phyloP scores from a whole-genome alignment of 2,888 invertebrate genomes.

The Drosophila nr. fundita region DNA sequence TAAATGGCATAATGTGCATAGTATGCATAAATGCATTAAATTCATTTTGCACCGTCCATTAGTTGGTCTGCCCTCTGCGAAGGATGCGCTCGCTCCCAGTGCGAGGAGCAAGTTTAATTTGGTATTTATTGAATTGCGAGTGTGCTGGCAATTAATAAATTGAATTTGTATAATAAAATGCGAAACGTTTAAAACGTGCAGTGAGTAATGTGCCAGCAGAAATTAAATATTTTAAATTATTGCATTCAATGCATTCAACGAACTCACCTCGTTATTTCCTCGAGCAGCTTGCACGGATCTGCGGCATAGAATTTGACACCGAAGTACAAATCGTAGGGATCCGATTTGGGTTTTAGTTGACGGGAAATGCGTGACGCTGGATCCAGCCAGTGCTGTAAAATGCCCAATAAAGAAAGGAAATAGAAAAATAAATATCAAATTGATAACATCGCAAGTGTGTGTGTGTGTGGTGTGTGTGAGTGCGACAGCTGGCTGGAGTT shows the following conservation, averaged over 20 bases:
- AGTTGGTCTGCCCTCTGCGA: conserved; percentile 51
- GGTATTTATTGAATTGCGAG: conserved; percentile 63
- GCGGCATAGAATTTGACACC: conserved; percentile 99
- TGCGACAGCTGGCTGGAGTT: conserved; percentile 28
- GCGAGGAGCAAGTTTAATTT: conserved; percentile 58
- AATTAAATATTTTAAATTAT: conserved; percentile 7
- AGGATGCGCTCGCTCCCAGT: conserved; percentile 7
- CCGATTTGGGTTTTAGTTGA: conserved; percentile 91
- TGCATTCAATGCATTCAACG: neutral
- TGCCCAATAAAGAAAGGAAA: conserved; percentile 37
- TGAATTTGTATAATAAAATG: conserved; percentile 64
- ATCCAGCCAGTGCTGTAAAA: conserved; percentile 95
- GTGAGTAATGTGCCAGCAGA: neutral
- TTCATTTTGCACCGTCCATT: conserved; percentile 72
- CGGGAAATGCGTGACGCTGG: conserved; percentile 94
- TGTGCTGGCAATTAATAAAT: conserved; percentile 69
- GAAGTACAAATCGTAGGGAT: conserved; percentile 95
- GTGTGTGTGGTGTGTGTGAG: neutral
- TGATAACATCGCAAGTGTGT: conserved; percentile 31
- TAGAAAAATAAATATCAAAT: conserved; percentile 38
- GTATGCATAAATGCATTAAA: conserved; percentile 64
- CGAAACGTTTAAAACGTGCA: conserved; percentile 35
- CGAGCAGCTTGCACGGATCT: conserved; percentile 97
- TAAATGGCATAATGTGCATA: conserved; percentile 58
- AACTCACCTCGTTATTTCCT: conserved; percentile 96